Conservation (phyloP, 2,797 vertebrate species). For the Mormyrops boulengeri region DNA sequence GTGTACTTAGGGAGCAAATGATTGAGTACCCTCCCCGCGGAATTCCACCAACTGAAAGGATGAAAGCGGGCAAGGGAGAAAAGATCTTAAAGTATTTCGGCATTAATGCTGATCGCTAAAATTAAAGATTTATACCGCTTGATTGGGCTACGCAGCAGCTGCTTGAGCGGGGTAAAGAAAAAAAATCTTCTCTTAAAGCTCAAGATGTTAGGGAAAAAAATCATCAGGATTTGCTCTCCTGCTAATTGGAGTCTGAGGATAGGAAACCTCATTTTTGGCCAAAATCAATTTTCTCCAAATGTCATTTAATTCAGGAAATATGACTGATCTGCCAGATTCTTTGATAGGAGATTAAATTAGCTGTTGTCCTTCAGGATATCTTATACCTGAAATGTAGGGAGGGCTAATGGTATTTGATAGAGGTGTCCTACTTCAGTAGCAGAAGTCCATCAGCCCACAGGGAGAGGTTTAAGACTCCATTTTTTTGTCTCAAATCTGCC, state of each 20-base stretch:
- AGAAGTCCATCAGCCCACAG: slow-evolving; percentile 66
- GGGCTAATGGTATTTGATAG: slow-evolving; percentile 72
- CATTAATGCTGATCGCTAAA: slow-evolving; percentile 76
- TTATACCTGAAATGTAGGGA: slow-evolving; percentile 56
- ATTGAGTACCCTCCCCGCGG: slow-evolving; percentile 56
- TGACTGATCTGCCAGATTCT: slow-evolving; percentile 73
- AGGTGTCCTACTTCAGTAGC: slow-evolving; percentile 70
- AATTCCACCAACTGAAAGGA: slow-evolving; percentile 65
- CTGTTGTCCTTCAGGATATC: slow-evolving; percentile 70
- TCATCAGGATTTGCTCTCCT: slow-evolving; percentile 72
- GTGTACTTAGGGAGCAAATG: slow-evolving; percentile 90
- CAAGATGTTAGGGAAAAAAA: slow-evolving; percentile 66
- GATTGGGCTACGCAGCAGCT: slow-evolving; percentile 57
- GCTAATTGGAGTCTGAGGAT: slow-evolving; percentile 77
- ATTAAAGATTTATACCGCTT: slow-evolving; percentile 85
- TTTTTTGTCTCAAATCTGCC: slow-evolving; percentile 60
- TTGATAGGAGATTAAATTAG: slow-evolving; percentile 81
- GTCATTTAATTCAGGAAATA: slow-evolving; percentile 80
- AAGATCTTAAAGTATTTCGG: slow-evolving; percentile 75
- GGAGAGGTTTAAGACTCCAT: slow-evolving; percentile 58
- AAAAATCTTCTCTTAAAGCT: slow-evolving; percentile 63
- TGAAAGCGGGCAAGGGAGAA: slow-evolving; percentile 58
- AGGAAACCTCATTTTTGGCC: slow-evolving; percentile 66
- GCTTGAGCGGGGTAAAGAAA: slow-evolving; percentile 48
- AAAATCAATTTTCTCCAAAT: slow-evolving; percentile 78